Evolutionary conservation across 2,113 vertebrate species (phyloP), one percentile per base, ranked within the genome.

Genomic region (Calyptomena viridis): DNA sequence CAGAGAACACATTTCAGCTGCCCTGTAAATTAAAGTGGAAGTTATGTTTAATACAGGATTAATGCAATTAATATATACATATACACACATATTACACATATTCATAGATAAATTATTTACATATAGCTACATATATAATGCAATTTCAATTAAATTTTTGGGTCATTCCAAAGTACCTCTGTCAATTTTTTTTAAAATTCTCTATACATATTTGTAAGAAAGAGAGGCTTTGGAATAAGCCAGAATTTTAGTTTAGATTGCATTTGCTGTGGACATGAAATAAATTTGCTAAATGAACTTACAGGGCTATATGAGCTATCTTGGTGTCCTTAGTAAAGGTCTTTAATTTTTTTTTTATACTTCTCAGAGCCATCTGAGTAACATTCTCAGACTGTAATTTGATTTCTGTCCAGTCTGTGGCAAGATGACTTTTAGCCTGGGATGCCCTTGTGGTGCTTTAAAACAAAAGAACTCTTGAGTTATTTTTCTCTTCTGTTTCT

Each of bases 281-380:
- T 78, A 7, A 27, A 82, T 30, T 79, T 75, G 27, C 21, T 56
- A 18, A 56, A 25, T 68, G 7, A 50, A 16, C 10, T 64, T 47
- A 9, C 0, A 23, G 46, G 27, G 22, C 15, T 77, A 0, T 66
- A 22, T 62, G 28, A 37, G 4, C 20, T 63, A 7, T 49, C 15
- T 35, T 46, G 7, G 11, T 55, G 33, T 64, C 44, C 9, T 60
- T 60, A 56, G 6, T 76, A 18, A 5, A 64, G 55, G 33, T n/a
- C 17, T 67, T 39, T 5, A 12, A 4, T 40, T 46, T 31, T 33
- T 76, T 64, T 30, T 46, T 25, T 5, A 4, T 89, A 15, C 10
- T 47, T 56, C 10, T 71, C 16, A 16, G 33, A 53, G 35, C 12
- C 5, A 4, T 20, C 4, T 55, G 35, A 35, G 21, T 42, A 40